Conservation (phyloP, 1,140 invertebrate genomes). For the Leguminivora glycinivorella region DNA sequence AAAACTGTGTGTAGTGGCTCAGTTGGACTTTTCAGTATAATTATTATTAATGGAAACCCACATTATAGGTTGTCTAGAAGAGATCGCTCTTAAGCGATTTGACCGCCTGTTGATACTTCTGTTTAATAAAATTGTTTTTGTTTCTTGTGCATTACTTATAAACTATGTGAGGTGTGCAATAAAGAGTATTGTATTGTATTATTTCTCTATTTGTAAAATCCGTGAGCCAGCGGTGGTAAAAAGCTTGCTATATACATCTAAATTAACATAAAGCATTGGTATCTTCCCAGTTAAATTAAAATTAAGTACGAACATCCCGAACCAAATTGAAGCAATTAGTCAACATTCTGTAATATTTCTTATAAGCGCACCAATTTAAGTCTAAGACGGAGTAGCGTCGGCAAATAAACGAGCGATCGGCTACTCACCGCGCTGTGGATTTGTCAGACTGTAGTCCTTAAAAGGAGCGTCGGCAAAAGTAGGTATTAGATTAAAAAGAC, state of each 20-base stretch:
- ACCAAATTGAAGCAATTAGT: slow-evolving; percentile 15
- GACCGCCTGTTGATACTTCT: too few species aligned
- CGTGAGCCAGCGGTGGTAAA: too few species aligned
- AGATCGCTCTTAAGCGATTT: too few species aligned
- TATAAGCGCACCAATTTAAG: slow-evolving; percentile 23
- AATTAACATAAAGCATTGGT: neutral
- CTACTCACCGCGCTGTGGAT: slow-evolving; percentile 43
- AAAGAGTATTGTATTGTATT: too few species aligned
- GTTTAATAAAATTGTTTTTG: too few species aligned
- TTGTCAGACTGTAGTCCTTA: slow-evolving; percentile 42
- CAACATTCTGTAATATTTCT: slow-evolving; percentile 3
- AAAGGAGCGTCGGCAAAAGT: slow-evolving; percentile 35
- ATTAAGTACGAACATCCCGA: neutral
- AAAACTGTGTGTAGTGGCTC: too few species aligned
- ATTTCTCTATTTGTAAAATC: neutral
- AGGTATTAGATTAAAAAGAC: slow-evolving; percentile 16
- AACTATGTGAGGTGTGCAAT: too few species aligned
- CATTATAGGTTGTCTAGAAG: too few species aligned
- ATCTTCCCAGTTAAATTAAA: neutral
- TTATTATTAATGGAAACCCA: too few species aligned
- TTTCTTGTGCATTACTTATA: too few species aligned
- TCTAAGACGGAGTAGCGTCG: slow-evolving; percentile 33
- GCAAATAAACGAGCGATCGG: slow-evolving; percentile 46
- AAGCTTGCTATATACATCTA: too few species aligned
- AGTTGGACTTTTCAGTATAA: too few species aligned